Conservation (phyloP, 2,113 vertebrate genomes). For the Crotalus tigris region DNA sequence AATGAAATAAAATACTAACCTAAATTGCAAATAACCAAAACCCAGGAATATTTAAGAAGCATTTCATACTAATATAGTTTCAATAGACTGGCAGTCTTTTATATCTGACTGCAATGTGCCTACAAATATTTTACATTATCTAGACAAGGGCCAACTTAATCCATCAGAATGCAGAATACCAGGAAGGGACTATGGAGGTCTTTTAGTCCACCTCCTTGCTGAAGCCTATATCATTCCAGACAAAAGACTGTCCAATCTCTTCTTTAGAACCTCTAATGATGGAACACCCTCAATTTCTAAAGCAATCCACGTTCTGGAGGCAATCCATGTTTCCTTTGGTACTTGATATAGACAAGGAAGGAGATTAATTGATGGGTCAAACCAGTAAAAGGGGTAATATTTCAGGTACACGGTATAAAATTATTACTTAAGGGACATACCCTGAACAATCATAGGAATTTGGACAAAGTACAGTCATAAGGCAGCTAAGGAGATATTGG, state of each 20-base stretch:
- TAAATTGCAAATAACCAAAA: neutral
- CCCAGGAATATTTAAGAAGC: neutral
- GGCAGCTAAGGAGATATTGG: neutral
- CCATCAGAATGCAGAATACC: neutral
- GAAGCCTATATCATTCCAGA: neutral
- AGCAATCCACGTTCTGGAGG: neutral
- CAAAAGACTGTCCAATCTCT: neutral
- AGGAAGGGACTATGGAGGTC: neutral
- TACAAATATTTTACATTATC: neutral
- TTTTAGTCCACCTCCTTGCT: neutral
- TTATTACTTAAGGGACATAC: neutral
- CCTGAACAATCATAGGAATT: too few relatives aligned
- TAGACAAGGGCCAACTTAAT: neutral
- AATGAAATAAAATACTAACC: conserved; percentile 25
- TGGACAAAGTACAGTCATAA: neutral
- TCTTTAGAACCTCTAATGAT: neutral
- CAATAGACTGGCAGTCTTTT: neutral
- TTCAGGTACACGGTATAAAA: neutral
- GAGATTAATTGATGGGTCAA: neutral
- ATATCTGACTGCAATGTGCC: neutral
- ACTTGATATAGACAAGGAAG: neutral
- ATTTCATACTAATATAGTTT: neutral
- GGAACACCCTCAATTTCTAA: too few relatives aligned
- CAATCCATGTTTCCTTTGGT: neutral
- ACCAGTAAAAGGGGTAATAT: neutral